Conservation (phyloP, 2,797 vertebrate genomes). For the Dipus sagitta region DNA sequence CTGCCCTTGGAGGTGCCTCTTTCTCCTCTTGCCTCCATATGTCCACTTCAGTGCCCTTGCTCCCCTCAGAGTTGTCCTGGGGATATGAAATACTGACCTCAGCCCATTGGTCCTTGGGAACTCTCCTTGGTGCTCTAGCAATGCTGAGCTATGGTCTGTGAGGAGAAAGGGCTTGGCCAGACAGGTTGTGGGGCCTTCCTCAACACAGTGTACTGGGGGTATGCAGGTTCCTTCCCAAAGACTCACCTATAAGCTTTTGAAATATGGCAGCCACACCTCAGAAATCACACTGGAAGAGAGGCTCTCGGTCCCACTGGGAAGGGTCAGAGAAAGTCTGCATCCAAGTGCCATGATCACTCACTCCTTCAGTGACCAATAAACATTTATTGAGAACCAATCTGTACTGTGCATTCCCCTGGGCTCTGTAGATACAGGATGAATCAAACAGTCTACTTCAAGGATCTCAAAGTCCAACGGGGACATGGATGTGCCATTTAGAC, state of each 20-base stretch:
- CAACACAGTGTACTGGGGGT: fast-evolving
- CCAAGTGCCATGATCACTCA: neutral
- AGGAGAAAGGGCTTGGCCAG: neutral
- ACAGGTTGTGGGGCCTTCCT: neutral
- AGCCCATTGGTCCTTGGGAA: fast-evolving
- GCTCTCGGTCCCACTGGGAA: neutral
- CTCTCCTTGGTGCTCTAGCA: fast-evolving
- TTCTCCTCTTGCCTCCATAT: fast-evolving
- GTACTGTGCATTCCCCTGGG: neutral
- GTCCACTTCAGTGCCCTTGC: neutral
- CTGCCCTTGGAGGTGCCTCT: neutral
- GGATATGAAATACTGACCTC: neutral
- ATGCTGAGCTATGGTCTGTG: neutral
- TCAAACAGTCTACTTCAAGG: conserved; percentile 1
- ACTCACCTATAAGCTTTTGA: neutral
- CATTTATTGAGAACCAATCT: neutral
- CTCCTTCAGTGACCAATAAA: neutral
- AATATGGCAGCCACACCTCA: neutral
- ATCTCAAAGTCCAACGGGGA: neutral
- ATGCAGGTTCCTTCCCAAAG: neutral
- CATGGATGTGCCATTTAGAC: neutral
- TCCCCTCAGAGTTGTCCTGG: fast-evolving
- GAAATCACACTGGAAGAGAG: neutral
- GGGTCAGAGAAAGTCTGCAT: neutral
- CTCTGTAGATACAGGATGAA: neutral